Conservation (phyloP, 2,797 vertebrate genomes). For the Eutrigla gurnardus region DNA sequence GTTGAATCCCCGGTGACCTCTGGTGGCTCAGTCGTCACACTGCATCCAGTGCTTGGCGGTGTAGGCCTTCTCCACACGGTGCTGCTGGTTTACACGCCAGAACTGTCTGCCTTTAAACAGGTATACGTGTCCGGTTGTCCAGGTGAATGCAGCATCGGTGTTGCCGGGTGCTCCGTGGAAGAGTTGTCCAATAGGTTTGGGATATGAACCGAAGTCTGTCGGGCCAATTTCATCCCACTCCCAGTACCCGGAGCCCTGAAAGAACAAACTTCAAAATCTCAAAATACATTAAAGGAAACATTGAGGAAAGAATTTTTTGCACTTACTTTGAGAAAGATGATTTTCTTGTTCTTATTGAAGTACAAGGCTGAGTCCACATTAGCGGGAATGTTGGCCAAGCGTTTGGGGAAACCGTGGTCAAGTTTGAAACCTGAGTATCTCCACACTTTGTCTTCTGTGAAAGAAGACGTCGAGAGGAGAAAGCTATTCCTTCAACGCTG, state of each 20-base stretch:
- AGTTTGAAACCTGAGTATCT: slow-evolving; percentile 85
- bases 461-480: slow-evolving; percentile 1
- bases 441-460: slow-evolving; percentile 86
- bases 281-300: too few species aligned
- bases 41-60: slow-evolving; percentile 82
- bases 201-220: slow-evolving; percentile 78
- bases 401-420: slow-evolving; percentile 85
- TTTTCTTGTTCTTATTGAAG: slow-evolving; percentile 79
- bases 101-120: slow-evolving; percentile 85
- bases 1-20: slow-evolving; percentile 51
- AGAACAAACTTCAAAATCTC: neutral
- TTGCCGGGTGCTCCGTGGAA: slow-evolving; percentile 80
- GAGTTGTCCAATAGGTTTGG: slow-evolving; percentile 80
- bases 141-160: slow-evolving; percentile 80
- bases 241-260: slow-evolving; percentile 88
- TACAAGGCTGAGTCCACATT: slow-evolving; percentile 87
- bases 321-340: slow-evolving; percentile 88
- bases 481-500: neutral
- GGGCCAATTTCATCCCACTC: slow-evolving; percentile 87
- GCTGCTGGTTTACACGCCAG: slow-evolving; percentile 81
- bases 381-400: slow-evolving; percentile 77
- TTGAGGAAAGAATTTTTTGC: neutral
- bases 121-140: slow-evolving; percentile 82
- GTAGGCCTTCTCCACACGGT: slow-evolving; percentile 80
- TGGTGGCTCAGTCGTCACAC: slow-evolving; percentile 77